These are phyloP conservation scores for Baryphthengus martii DNA, from an alignment of 2,113 vertebrate species.

Conservation along the genomic window DNA sequence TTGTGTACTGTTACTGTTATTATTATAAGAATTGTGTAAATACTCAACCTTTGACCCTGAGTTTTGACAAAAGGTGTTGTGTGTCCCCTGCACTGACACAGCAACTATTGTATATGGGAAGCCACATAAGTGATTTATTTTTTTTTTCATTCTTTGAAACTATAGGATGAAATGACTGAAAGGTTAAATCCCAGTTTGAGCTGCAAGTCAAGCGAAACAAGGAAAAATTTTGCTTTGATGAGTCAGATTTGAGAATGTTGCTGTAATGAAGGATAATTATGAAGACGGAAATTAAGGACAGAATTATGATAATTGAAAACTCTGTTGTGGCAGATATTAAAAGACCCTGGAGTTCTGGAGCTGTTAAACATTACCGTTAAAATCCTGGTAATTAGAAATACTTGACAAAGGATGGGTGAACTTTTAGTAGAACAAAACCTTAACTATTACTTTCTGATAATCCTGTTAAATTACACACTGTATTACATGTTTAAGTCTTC, in stretches of 20 bases:
- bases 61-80: background rate
- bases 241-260: constrained; percentile 65
- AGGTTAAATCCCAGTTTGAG: constrained; percentile 30
- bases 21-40: background rate
- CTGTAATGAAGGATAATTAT: constrained; percentile 69
- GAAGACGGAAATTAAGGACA: constrained; percentile 69
- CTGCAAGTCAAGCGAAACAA: constrained; percentile 50
- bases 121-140: background rate
- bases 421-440: constrained; percentile 7
- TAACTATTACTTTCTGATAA: background rate
- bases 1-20: background rate
- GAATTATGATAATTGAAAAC: constrained; percentile 72
- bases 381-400: constrained; percentile 64
- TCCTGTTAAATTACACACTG: background rate
- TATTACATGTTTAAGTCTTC: background rate
- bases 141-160: background rate
- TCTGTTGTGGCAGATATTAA: constrained; percentile 66
- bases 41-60: background rate
- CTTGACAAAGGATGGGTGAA: constrained; percentile 23
- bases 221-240: constrained; percentile 62
- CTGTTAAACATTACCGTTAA: constrained; percentile 64
- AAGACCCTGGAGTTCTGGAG: constrained; percentile 59
- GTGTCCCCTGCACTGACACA: background rate
- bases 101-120: background rate
- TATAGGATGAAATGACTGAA: background rate